Evolutionary conservation across 2,888 invertebrate species (phyloP), one percentile per base, ranked within the genome.

Genomic region (Crocallis elinguaria): DNA sequence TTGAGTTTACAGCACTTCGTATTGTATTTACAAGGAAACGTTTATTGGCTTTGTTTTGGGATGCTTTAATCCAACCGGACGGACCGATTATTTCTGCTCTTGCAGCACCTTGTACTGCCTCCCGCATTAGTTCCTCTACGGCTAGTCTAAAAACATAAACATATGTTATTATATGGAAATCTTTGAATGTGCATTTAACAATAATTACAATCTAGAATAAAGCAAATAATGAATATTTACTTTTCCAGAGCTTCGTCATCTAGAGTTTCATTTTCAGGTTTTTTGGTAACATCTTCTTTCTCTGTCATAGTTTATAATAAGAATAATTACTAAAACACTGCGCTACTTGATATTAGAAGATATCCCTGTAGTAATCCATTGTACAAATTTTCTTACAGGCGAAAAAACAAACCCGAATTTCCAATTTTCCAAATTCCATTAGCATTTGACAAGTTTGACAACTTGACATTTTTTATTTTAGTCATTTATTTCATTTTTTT

Each of bases 31-130:
- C 88, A 36, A 92, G 79, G 64, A 93, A 93, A 32, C 88, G 83
- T 73, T 93, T 93, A 62, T 93, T 93, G 0, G 93, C 86, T 75
- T 87, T 90, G 43, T 82, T 86, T 56, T 88, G 81, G 0, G 89
- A 82, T 39, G 82, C 81, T 75, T 90, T 92, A 49, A 92, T 87
- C 94, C 94, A 94, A 63, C 93, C 94, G 1, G 92, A 86, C 6
- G 94, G 92, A 23, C 94, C 94, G 50, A 92, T 85, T 53, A 92
- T 86, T 80, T 93, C 92, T 25, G 93, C 93, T 79, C 93, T 84
- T 35, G 92, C 92, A 38, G 93, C 93, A 44, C 93, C 93, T 74
- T 92, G 92, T 30, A 92, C 92, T 8, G 94, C 93, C 78, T 94
- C 94, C 52, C 92, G 85, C 60, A 94, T 79, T 39, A 94, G 82